These are phyloP conservation scores for Musca domestica DNA, from an alignment of 1,140 invertebrate species.

Conservation along the genomic window DNA sequence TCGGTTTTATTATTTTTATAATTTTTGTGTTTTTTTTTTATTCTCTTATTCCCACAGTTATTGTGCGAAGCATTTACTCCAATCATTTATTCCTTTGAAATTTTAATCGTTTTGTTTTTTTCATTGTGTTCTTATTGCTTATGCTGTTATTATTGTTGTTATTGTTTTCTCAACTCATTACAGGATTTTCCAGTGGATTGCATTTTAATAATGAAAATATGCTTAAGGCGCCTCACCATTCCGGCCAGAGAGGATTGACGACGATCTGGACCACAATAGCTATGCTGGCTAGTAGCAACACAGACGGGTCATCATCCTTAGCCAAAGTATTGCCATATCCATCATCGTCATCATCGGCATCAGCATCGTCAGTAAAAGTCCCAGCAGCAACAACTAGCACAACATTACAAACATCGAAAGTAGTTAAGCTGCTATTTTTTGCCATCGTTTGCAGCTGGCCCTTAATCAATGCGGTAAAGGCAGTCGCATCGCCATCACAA, in stretches of 20 bases:
- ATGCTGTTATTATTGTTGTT: too few relatives aligned
- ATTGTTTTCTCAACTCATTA: slow-evolving; percentile 1
- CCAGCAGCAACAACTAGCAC: too few relatives aligned
- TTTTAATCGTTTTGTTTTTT: slow-evolving; percentile 5
- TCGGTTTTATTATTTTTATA: neutral
- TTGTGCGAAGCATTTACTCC: neutral
- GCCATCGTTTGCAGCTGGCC: too few relatives aligned
- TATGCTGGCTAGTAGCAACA: neutral
- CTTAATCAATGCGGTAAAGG: too few relatives aligned
- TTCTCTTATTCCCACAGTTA: neutral
- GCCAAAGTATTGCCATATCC: neutral
- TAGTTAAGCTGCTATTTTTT: too few relatives aligned
- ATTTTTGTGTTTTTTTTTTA: neutral
- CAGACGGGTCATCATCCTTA: neutral
- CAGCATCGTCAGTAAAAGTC: neutral
- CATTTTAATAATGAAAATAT: slow-evolving; percentile 35
- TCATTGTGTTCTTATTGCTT: neutral
- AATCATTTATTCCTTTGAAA: neutral
- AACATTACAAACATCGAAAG: too few relatives aligned
- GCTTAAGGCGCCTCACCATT: slow-evolving; percentile 25
- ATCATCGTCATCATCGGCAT: neutral
- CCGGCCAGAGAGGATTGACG: neutral
- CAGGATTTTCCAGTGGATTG: slow-evolving; percentile 26
- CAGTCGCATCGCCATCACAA: too few relatives aligned
- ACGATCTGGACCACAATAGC: neutral